Evolutionary conservation across 2,113 vertebrate genomes (phyloP).

Genomic region (Engystomops pustulosus): DNA sequence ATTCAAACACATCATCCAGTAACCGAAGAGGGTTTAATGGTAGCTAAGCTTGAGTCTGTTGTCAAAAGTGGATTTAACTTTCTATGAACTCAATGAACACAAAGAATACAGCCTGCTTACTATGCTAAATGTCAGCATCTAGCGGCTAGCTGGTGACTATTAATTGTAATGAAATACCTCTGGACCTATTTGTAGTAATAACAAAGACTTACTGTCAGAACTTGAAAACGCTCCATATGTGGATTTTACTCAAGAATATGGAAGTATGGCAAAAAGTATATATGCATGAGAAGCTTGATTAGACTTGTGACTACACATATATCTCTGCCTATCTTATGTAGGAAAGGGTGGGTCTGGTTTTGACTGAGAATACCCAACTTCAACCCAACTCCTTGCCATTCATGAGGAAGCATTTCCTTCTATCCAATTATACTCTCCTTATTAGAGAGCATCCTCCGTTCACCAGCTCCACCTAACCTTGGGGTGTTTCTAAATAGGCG

Average conservation of each 20-base stretch:
- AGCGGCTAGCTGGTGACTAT: conserved; percentile 80
- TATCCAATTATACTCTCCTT: no score
- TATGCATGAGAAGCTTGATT: no score
- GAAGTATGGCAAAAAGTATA: conserved; percentile 63
- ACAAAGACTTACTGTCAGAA: conserved; percentile 84
- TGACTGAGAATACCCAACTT: no score
- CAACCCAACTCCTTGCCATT: no score
- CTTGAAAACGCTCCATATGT: conserved; percentile 81
- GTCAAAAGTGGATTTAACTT: conserved; percentile 88
- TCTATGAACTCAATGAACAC: conserved; percentile 84
- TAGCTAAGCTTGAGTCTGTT: conserved; percentile 80
- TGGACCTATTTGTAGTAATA: conserved; percentile 83
- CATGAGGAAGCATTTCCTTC: no score
- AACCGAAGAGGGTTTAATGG: conserved; percentile 86
- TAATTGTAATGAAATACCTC: conserved; percentile 87
- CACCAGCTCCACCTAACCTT: no score
- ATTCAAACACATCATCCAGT: conserved; percentile 83
- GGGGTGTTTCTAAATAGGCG: no score
- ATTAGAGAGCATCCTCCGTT: no score
- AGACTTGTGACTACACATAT: not conserved
- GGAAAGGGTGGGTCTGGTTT: no score
- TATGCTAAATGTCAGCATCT: conserved; percentile 82
- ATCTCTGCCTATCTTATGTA: no score
- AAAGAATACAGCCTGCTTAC: conserved; percentile 83
- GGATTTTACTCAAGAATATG: conserved; percentile 74